phyloP scores from a whole-genome alignment of 2,888 invertebrate species.

The Digitonthophagus gazella region DNA sequence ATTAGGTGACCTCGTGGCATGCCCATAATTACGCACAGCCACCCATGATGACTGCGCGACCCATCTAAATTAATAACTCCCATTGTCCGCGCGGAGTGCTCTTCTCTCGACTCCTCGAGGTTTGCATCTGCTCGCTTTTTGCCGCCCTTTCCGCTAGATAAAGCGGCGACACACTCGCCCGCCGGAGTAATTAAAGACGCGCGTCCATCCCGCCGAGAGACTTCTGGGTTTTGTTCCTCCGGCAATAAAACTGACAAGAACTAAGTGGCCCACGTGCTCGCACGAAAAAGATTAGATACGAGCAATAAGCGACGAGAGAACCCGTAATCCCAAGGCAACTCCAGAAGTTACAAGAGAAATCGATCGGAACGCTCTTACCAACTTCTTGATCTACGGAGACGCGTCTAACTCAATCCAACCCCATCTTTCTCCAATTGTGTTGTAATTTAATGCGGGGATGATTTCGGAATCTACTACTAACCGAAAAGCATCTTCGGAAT shows the following conservation, averaged over 20 bases:
- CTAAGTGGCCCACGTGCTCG: not conserved
- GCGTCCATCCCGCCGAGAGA: not conserved
- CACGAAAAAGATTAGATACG: not conserved
- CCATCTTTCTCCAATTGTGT: not conserved
- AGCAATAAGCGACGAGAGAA: not conserved
- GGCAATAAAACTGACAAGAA: not conserved
- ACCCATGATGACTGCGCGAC: constrained; percentile 4
- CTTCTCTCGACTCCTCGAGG: not conserved
- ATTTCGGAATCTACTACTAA: no score
- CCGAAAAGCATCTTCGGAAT: no score
- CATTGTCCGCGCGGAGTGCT: not conserved
- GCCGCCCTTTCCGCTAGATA: not conserved
- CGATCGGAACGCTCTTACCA: not conserved
- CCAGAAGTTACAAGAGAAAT: not conserved
- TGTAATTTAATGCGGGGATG: no score
- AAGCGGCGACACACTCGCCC: not conserved
- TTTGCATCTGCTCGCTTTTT: not conserved
- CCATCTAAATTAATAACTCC: constrained; percentile 7
- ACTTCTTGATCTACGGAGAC: not conserved
- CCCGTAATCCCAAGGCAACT: not conserved
- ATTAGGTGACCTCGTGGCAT: constrained; percentile 48
- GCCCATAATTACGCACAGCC: constrained; percentile 39
- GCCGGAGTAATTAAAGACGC: not conserved
- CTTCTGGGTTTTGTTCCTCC: not conserved
- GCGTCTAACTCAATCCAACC: not conserved